Percentiles rank a stretch among this genome's conserved stretches.
Evolutionary conservation across 2,888 invertebrate species (phyloP).

Genomic region (Tetropium fuscum): DNA sequence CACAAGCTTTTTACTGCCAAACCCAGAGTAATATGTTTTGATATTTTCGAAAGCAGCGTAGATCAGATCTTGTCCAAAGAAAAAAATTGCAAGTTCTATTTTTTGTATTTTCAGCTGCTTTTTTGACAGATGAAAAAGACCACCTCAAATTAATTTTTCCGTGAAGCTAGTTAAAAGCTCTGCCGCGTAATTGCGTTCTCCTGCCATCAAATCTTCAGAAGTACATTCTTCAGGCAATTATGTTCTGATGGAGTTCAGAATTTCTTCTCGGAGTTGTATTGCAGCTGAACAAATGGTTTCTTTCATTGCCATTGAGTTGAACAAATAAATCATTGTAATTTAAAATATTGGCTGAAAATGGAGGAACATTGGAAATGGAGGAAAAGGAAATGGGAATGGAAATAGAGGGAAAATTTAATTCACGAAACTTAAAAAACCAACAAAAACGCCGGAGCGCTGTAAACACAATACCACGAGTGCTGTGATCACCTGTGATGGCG

Average conservation of each 20-base stretch:
- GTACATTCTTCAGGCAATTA: slow-evolving; percentile 46
- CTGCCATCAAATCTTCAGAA: slow-evolving; percentile 45
- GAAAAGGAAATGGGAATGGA: too few species aligned
- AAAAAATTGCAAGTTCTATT: slow-evolving; percentile 39
- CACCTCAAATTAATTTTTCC: slow-evolving; percentile 42
- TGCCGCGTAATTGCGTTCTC: slow-evolving; percentile 46
- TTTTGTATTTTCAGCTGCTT: slow-evolving; percentile 35
- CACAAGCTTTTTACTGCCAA: slow-evolving; percentile 51
- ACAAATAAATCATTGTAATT: slow-evolving; percentile 48
- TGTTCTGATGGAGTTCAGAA: slow-evolving; percentile 44
- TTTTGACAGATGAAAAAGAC: slow-evolving; percentile 40
- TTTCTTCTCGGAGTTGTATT: slow-evolving; percentile 47
- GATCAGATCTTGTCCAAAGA: slow-evolving; percentile 47
- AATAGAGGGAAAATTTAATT: too few species aligned
- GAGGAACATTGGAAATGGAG: too few species aligned
- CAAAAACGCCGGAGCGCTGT: too few species aligned
- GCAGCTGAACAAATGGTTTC: slow-evolving; percentile 48
- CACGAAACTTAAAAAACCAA: too few species aligned
- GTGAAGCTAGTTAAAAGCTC: slow-evolving; percentile 40
- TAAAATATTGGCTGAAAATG: slow-evolving; percentile 45
- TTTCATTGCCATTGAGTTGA: slow-evolving; percentile 47
- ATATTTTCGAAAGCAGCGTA: slow-evolving; percentile 47
- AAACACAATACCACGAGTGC: too few species aligned
- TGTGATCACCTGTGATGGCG: too few species aligned
- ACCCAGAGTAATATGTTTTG: slow-evolving; percentile 53